These are phyloP conservation scores for Cantharis rustica DNA, from an alignment of 2,888 invertebrate species.

Conservation along the genomic window DNA sequence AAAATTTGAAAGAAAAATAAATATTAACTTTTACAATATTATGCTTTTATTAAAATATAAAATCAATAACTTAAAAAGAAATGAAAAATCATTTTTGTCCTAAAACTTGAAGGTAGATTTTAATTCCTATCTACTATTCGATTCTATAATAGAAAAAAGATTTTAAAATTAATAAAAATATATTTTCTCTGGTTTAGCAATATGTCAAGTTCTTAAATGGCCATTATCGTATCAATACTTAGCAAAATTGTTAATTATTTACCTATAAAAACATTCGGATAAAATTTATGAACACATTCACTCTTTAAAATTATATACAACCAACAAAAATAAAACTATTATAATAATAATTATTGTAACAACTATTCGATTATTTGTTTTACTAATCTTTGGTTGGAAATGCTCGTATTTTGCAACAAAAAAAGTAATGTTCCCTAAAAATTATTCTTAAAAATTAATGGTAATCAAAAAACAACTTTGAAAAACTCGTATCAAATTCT, in stretches of 20 bases:
- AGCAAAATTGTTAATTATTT: background rate
- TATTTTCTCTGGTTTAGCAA: background rate
- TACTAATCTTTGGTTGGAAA: background rate
- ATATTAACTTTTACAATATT: background rate
- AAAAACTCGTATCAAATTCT: background rate
- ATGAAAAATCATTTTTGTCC: background rate
- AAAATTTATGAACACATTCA: background rate
- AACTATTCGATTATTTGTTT: background rate
- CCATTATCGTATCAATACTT: background rate
- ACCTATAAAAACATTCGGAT: background rate
- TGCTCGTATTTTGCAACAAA: background rate
- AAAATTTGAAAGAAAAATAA: background rate
- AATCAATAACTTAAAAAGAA: background rate
- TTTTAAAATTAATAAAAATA: background rate
- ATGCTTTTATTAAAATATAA: background rate
- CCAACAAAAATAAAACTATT: background rate
- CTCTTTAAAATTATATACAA: background rate
- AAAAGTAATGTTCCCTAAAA: background rate
- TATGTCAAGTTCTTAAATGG: background rate
- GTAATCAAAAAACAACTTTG: background rate
- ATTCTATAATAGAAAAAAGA: background rate
- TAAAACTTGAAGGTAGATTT: background rate
- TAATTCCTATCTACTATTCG: background rate
- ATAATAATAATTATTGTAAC: background rate
- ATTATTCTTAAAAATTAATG: background rate